These are phyloP conservation scores for Spisula subtruncata DNA, from an alignment of 2,888 invertebrate species.

Conservation along the genomic window DNA sequence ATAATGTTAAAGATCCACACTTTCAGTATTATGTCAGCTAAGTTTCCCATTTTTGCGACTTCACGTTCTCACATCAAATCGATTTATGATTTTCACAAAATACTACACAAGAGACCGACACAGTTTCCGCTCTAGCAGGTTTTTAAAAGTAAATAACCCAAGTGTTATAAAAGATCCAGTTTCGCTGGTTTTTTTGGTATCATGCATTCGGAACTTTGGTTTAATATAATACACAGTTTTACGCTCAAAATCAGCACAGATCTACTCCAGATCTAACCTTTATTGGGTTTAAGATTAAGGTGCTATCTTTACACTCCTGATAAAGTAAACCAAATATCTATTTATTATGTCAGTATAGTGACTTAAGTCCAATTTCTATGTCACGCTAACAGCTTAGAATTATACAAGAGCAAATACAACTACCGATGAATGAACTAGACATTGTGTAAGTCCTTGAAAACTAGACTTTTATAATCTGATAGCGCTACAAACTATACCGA, in stretches of 20 bases:
- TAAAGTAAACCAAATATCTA: neutral
- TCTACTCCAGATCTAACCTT: too few relatives aligned
- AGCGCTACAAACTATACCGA: too few relatives aligned
- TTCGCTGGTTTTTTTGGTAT: neutral
- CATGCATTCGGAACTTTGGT: neutral
- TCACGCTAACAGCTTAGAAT: too few relatives aligned
- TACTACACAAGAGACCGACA: neutral
- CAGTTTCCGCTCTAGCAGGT: neutral
- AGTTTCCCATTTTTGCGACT: neutral
- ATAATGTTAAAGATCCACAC: neutral
- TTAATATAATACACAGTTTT: neutral
- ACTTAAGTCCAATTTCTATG: neutral
- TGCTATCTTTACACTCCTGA: neutral
- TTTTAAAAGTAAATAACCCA: neutral
- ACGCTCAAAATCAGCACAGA: neutral
- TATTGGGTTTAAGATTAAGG: conserved; percentile 5
- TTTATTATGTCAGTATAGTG: neutral
- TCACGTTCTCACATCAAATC: neutral
- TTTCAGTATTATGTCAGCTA: neutral
- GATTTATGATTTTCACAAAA: neutral
- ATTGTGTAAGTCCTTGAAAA: too few relatives aligned
- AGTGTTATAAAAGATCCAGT: neutral
- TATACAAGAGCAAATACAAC: too few relatives aligned
- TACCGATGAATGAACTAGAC: too few relatives aligned
- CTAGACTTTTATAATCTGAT: too few relatives aligned